Evolutionary conservation across 2,113 vertebrate species (phyloP).

Genomic region (Mugil cephalus): DNA sequence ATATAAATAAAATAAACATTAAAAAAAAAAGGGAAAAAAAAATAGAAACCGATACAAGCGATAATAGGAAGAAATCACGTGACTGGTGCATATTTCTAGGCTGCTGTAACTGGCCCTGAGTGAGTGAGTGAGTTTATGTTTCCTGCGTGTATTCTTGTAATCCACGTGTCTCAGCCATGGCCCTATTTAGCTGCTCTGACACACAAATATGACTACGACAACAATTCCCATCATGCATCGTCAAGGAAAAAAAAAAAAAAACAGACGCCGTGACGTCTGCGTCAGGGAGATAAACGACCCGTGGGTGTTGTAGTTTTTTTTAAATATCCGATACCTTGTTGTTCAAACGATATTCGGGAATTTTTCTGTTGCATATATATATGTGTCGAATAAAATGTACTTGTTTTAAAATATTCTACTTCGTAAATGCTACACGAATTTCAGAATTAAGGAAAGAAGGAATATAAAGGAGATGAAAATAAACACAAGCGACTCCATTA

Average conservation of each 20-base stretch:
- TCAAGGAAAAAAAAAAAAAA: background rate
- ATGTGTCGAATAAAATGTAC: too few species aligned
- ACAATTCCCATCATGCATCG: slow-evolving; percentile 56
- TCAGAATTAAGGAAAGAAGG: too few species aligned
- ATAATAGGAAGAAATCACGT: background rate
- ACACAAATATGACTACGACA: slow-evolving; percentile 50
- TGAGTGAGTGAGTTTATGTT: background rate
- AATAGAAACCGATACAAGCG: background rate
- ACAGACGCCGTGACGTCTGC: slow-evolving; percentile 6
- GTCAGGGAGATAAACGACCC: fast-evolving
- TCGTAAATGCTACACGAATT: background rate
- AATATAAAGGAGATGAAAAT: too few species aligned
- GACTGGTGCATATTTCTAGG: background rate
- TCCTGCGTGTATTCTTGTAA: slow-evolving; percentile 26
- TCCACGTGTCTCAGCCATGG: slow-evolving; percentile 75
- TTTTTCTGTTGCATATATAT: too few species aligned
- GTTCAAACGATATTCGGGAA: fast-evolving
- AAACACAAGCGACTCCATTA: slow-evolving; percentile 40
- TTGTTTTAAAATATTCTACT: fast-evolving
- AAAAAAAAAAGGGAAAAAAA: background rate
- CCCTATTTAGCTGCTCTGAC: slow-evolving; percentile 47
- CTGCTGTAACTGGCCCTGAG: background rate
- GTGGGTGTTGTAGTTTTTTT: slow-evolving; percentile 73
- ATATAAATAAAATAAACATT: too few species aligned
- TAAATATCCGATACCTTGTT: fast-evolving